Evolutionary conservation across 1,140 invertebrate genomes (phyloP).

Genomic region (Leptinotarsa defecta): DNA sequence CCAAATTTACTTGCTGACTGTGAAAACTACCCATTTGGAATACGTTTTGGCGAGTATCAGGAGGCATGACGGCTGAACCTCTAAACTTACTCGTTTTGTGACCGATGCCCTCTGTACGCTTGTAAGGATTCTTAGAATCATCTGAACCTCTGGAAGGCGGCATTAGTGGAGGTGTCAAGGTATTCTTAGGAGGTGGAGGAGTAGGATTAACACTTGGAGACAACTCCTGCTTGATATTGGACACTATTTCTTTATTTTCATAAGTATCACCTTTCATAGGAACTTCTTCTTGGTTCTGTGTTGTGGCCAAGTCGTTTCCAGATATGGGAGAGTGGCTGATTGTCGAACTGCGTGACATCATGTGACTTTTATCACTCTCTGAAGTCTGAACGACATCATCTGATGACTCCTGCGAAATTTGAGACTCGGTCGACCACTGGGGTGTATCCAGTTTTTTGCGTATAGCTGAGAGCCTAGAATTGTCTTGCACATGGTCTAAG

Average conservation of each 20-base stretch:
- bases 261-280: slow-evolving; percentile 15
- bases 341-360: slow-evolving; percentile 62
- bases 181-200: slow-evolving; percentile 40
- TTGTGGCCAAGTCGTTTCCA: slow-evolving; percentile 16
- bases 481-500: slow-evolving; percentile 11
- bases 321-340: slow-evolving; percentile 52
- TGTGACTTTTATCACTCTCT: slow-evolving; percentile 63
- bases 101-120: slow-evolving; percentile 53
- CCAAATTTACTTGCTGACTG: slow-evolving; percentile 57
- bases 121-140: slow-evolving; percentile 52
- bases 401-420: slow-evolving; percentile 65
- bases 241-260: slow-evolving; percentile 50
- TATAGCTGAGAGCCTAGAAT: slow-evolving; percentile 28
- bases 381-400: slow-evolving; percentile 61
- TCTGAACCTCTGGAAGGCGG: slow-evolving; percentile 36
- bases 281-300: slow-evolving; percentile 17
- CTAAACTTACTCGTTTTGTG: slow-evolving; percentile 52
- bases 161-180: slow-evolving; percentile 34
- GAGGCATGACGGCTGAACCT: slow-evolving; percentile 24
- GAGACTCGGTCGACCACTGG: slow-evolving; percentile 66
- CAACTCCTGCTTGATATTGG: slow-evolving; percentile 27
- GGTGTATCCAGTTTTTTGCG: slow-evolving; percentile 54
- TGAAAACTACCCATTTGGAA: slow-evolving; percentile 18
- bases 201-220: slow-evolving; percentile 29
- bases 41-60: slow-evolving; percentile 29